These are phyloP conservation scores for Chesias legatella DNA, from an alignment of 2,888 invertebrate genomes.

Conservation along the genomic window DNA sequence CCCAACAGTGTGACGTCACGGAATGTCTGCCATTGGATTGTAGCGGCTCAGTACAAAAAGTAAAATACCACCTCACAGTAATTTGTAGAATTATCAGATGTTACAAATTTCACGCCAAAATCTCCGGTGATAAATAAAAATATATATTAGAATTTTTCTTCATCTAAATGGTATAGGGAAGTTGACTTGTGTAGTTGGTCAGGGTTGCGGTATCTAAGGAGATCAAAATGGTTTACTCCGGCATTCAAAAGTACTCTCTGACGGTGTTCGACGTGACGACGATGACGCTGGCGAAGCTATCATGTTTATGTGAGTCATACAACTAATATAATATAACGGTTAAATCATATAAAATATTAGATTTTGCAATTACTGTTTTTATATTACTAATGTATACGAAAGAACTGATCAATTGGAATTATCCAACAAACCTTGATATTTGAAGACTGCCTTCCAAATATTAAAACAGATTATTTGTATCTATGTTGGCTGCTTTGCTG, in stretches of 20 bases:
- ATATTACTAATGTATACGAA: too few species aligned
- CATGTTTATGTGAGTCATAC: slow-evolving; percentile 65
- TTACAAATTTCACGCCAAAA: slow-evolving; percentile 42
- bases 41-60: slow-evolving; percentile 62
- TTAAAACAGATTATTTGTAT: too few species aligned
- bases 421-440: too few species aligned
- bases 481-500: too few species aligned
- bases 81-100: slow-evolving; percentile 46
- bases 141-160: slow-evolving; percentile 26
- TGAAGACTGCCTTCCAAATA: too few species aligned
- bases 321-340: neutral
- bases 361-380: too few species aligned
- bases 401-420: too few species aligned
- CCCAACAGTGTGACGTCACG: slow-evolving; percentile 64
- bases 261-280: slow-evolving; percentile 44
- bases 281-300: slow-evolving; percentile 48
- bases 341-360: neutral
- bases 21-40: slow-evolving; percentile 59
- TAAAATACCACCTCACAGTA: slow-evolving; percentile 53
- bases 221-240: slow-evolving; percentile 52
- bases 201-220: slow-evolving; percentile 53
- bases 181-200: slow-evolving; percentile 32
- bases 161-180: slow-evolving; percentile 39
- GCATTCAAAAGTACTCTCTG: slow-evolving; percentile 47
- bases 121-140: slow-evolving; percentile 35